phyloP scores from a whole-genome alignment of 2,888 invertebrate species.

The Lithosia quadra region DNA sequence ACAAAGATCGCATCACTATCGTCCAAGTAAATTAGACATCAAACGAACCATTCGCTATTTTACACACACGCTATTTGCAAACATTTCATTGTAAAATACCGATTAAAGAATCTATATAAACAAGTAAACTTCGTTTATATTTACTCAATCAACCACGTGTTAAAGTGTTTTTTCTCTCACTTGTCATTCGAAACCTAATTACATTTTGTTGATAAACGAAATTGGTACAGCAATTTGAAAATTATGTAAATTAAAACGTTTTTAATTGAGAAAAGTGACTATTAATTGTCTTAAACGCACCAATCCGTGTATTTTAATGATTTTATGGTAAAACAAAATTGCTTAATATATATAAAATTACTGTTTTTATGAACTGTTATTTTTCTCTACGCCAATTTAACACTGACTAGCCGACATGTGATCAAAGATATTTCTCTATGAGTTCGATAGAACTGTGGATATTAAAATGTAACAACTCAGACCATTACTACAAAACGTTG shows the following conservation, averaged over 20 bases:
- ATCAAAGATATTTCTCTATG: conserved; percentile 9
- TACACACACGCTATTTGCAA: neutral
- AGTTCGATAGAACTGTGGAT: neutral
- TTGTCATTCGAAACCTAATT: conserved; percentile 25
- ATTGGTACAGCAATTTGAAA: conserved; percentile 47
- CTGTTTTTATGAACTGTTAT: conserved; percentile 43
- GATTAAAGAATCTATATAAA: neutral
- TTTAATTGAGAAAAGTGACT: conserved; percentile 53
- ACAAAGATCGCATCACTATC: too few relatives aligned
- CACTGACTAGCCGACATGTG: conserved; percentile 17
- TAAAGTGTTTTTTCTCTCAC: conserved; percentile 40
- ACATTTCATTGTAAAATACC: neutral
- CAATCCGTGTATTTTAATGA: conserved; percentile 49
- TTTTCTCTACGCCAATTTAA: conserved; percentile 35
- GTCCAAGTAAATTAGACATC: too few relatives aligned
- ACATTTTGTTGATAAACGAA: conserved; percentile 24
- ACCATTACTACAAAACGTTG: neutral
- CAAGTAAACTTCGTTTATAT: conserved; percentile 26
- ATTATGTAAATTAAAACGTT: conserved; percentile 54
- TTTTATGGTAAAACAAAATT: conserved; percentile 54
- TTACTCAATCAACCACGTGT: conserved; percentile 40
- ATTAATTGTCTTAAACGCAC: conserved; percentile 50
- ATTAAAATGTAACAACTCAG: neutral
- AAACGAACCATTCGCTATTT: too few relatives aligned
- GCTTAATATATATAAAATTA: conserved; percentile 44